A percentile compares a stretch with the other conserved stretches of the same genome.
Conservation (phyloP, 2,797 vertebrate genomes). For the Pangasius mekongensis region DNA sequence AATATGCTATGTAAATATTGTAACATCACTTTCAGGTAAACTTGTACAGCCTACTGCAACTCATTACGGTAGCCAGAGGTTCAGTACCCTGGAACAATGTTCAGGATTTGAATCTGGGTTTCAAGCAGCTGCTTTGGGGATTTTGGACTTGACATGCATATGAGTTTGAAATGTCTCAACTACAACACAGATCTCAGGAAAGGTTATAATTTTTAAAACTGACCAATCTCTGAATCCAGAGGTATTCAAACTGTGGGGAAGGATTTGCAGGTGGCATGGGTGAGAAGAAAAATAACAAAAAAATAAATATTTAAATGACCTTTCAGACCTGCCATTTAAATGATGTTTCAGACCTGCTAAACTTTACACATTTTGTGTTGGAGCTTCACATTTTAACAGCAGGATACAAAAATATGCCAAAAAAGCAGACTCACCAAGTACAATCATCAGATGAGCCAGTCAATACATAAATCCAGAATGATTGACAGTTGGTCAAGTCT, state of each 20-base stretch:
- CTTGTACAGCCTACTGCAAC: not conserved
- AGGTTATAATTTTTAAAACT: not conserved
- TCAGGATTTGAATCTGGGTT: not conserved
- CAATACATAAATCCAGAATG: not conserved
- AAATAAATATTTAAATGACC: not conserved
- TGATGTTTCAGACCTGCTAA: not conserved
- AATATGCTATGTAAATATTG: not conserved
- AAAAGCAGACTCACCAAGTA: too few species aligned
- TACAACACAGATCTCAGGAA: too few species aligned
- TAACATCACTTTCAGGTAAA: not conserved
- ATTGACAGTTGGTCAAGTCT: not conserved
- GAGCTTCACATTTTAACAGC: not conserved
- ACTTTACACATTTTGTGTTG: not conserved
- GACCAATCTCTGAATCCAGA: not conserved
- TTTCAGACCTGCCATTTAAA: not conserved
- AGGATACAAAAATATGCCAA: not conserved
- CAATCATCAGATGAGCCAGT: not conserved
- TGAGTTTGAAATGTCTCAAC: not conserved
- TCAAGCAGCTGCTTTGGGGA: too few species aligned
- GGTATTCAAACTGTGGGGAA: not conserved
- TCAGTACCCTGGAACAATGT: not conserved
- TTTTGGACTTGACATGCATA: not conserved
- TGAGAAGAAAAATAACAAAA: not conserved
- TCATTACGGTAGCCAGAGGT: not conserved
- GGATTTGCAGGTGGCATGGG: not conserved